phyloP scores from a whole-genome alignment of 1,140 invertebrate genomes.

The Aphidius ervi region DNA sequence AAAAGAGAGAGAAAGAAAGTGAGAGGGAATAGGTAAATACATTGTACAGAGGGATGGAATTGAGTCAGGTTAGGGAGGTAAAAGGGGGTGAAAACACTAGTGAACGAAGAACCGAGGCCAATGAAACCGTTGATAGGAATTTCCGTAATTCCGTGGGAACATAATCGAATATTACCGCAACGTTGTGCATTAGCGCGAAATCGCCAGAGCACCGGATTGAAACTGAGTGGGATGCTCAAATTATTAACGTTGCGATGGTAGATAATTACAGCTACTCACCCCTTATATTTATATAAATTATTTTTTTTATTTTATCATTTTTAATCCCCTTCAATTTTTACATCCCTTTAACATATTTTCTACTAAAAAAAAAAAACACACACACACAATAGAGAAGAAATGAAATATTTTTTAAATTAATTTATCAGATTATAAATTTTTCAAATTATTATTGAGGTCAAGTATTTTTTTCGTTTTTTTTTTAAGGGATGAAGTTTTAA shows the following conservation, averaged over 20 bases:
- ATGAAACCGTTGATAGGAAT: constrained; percentile 26
- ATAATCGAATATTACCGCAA: constrained; percentile 26
- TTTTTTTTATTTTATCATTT: no score
- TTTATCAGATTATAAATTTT: no score
- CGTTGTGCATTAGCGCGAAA: constrained; percentile 23
- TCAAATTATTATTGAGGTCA: no score
- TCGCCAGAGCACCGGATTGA: constrained; percentile 21
- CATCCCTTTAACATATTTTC: constrained; percentile 1
- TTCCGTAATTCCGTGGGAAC: constrained; percentile 25
- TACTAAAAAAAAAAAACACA: not conserved
- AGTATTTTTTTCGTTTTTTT: no score
- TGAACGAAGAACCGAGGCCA: constrained; percentile 9
- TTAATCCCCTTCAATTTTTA: no score
- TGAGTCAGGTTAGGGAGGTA: not conserved
- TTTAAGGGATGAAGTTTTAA: no score
- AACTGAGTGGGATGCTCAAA: constrained; percentile 22
- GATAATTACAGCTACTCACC: constrained; percentile 15
- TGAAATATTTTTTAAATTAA: no score
- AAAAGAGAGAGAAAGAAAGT: not conserved
- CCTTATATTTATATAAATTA: no score
- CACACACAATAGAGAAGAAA: no score
- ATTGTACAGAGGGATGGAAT: no score
- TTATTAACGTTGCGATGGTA: constrained; percentile 21
- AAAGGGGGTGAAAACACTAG: not conserved
- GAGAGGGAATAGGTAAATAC: not conserved